Evolutionary conservation across 2,113 vertebrate species (phyloP).

Genomic region (Entelurus aequoreus): DNA sequence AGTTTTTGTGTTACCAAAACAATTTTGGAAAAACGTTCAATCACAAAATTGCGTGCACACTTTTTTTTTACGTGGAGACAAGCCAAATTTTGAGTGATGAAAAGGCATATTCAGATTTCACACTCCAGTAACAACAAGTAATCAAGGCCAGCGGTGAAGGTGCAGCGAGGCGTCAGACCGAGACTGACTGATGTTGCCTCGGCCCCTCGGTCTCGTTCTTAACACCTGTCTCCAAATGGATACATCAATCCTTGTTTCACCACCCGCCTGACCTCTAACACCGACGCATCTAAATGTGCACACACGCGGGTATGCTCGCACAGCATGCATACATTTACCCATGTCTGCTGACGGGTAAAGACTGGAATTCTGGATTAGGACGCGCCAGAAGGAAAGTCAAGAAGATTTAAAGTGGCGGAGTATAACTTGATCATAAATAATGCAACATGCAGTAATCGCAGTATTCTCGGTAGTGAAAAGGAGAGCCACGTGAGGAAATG

Average conservation of each 20-base stretch:
- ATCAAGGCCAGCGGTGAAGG: slow-evolving; percentile 59
- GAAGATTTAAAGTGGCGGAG: slow-evolving; percentile 29
- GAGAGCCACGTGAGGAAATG: slow-evolving; percentile 48
- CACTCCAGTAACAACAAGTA: slow-evolving; percentile 72
- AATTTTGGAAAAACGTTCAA: slow-evolving; percentile 9
- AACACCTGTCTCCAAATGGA: slow-evolving; percentile 72
- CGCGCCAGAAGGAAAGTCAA: slow-evolving; percentile 15
- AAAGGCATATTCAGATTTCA: slow-evolving; percentile 73
- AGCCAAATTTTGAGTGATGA: slow-evolving; percentile 65
- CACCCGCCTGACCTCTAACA: slow-evolving; percentile 59
- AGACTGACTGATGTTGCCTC: slow-evolving; percentile 50
- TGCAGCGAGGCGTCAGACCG: slow-evolving; percentile 55
- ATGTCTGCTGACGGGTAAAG: slow-evolving; percentile 43
- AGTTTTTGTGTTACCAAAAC: slow-evolving; percentile 12
- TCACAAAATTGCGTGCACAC: slow-evolving; percentile 3
- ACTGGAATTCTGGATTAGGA: slow-evolving; percentile 22
- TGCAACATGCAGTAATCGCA: slow-evolving; percentile 47
- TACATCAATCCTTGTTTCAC: slow-evolving; percentile 77
- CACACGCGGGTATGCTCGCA: slow-evolving; percentile 12
- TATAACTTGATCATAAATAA: slow-evolving; percentile 48
- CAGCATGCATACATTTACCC: slow-evolving; percentile 18
- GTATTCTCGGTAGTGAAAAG: slow-evolving; percentile 36
- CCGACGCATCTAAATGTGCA: slow-evolving; percentile 31
- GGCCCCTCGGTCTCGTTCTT: slow-evolving; percentile 59
- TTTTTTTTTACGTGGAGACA: slow-evolving; percentile 28